phyloP scores from a whole-genome alignment of 2,113 vertebrate species.

The Tragelaphus imberbis region DNA sequence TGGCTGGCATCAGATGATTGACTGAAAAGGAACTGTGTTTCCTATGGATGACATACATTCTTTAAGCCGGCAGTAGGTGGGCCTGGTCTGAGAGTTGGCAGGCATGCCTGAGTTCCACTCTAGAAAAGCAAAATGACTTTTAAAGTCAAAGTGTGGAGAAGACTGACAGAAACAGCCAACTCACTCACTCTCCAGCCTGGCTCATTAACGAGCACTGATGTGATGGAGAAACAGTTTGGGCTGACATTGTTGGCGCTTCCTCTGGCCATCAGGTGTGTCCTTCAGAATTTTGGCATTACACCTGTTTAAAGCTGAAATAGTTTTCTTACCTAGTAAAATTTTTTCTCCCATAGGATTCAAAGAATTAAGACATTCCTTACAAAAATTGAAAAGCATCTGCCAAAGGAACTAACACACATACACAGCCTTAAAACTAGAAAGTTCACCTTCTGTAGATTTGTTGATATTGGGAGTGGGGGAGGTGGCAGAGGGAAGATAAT shows the following conservation, averaged over 20 bases:
- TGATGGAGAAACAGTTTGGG: neutral
- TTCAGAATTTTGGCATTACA: conserved; percentile 1
- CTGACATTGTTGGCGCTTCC: neutral
- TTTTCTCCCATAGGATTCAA: neutral
- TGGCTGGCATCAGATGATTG: neutral
- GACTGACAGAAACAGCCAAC: neutral
- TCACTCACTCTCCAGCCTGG: neutral
- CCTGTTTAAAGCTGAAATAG: neutral
- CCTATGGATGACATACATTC: neutral
- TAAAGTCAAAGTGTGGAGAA: neutral
- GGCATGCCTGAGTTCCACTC: neutral
- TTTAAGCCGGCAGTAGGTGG: neutral
- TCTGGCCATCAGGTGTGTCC: neutral
- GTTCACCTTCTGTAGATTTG: neutral
- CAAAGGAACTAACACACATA: neutral
- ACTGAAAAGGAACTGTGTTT: neutral
- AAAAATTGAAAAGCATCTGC: conserved; percentile 11
- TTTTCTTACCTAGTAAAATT: conserved; percentile 17
- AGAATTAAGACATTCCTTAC: conserved; percentile 7
- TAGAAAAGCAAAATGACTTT: conserved; percentile 9
- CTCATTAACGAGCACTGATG: neutral
- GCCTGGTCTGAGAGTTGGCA: neutral
- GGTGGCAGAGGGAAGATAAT: neutral
- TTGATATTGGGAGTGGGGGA: neutral
- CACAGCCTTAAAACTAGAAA: conserved; percentile 9